These are phyloP conservation scores for Rhodophaea formosa DNA, from an alignment of 2,888 invertebrate species.

Conservation along the genomic window DNA sequence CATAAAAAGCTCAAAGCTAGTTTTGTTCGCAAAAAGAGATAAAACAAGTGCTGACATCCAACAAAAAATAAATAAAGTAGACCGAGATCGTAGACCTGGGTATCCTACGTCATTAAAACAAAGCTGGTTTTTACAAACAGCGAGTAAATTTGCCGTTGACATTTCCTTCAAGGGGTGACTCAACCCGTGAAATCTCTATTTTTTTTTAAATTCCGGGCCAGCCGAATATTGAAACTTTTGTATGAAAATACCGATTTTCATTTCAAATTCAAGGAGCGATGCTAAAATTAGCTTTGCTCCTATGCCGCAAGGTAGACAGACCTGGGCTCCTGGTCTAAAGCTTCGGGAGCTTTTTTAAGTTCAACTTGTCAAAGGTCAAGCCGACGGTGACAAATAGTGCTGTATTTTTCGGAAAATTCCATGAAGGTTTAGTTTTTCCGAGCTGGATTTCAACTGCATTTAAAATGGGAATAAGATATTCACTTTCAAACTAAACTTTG, in stretches of 20 bases:
- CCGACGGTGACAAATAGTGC: constrained; percentile 4
- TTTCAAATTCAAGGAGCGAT: too few species aligned
- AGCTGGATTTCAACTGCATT: not conserved
- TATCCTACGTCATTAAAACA: too few species aligned
- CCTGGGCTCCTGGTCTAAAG: not conserved
- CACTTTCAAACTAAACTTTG: not conserved
- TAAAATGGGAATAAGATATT: not conserved
- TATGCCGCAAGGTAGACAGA: too few species aligned
- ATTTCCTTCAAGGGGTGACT: too few species aligned
- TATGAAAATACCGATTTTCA: too few species aligned
- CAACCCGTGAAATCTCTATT: too few species aligned
- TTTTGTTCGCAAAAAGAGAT: constrained; percentile 8
- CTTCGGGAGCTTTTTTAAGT: constrained; percentile 7
- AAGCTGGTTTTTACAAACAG: too few species aligned
- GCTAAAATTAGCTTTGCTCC: too few species aligned
- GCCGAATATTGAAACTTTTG: too few species aligned
- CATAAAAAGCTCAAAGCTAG: constrained; percentile 5
- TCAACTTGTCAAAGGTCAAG: constrained; percentile 5
- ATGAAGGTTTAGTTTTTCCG: not conserved
- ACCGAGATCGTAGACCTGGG: too few species aligned
- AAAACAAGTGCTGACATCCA: constrained; percentile 10
- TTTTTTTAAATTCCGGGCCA: too few species aligned
- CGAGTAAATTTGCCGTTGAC: too few species aligned
- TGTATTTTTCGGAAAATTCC: constrained; percentile 3
- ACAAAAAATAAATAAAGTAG: not conserved